Conservation (phyloP, 2,888 invertebrate species). For the Ormyrus thymus region DNA sequence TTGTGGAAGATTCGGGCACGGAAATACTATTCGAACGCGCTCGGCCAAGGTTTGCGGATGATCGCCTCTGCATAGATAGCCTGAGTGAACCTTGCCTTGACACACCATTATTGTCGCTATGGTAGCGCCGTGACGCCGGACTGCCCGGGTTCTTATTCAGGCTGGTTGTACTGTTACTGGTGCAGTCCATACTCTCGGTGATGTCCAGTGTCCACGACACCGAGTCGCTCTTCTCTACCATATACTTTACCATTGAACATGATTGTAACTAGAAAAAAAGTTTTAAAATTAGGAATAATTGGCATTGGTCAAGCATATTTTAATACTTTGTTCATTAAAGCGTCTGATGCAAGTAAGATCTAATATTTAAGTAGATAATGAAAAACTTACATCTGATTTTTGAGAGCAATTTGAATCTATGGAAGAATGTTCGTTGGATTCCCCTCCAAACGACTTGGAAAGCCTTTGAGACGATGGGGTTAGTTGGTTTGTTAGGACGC, state of each 20-base stretch:
- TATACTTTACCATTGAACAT: slow-evolving; percentile 87
- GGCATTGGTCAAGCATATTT: too few relatives aligned
- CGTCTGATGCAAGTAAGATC: too few relatives aligned
- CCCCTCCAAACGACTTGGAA: slow-evolving; percentile 68
- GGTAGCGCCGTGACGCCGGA: slow-evolving; percentile 36
- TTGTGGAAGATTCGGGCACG: slow-evolving; percentile 61
- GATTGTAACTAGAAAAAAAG: slow-evolving; percentile 77
- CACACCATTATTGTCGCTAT: slow-evolving; percentile 44
- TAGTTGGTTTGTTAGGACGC: slow-evolving; percentile 69
- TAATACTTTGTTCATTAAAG: too few relatives aligned
- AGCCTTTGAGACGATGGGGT: slow-evolving; percentile 64
- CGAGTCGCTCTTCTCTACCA: slow-evolving; percentile 90
- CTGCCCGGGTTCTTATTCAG: slow-evolving; percentile 17
- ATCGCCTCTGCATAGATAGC: slow-evolving; percentile 63
- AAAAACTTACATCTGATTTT: slow-evolving; percentile 45
- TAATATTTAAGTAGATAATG: neutral
- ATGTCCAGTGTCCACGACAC: slow-evolving; percentile 92
- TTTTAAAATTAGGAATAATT: neutral
- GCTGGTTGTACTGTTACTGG: slow-evolving; percentile 58
- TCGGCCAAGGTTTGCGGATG: slow-evolving; percentile 59
- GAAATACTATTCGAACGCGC: slow-evolving; percentile 71
- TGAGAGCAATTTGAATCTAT: slow-evolving; percentile 32
- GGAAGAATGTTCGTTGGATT: slow-evolving; percentile 63
- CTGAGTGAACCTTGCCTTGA: slow-evolving; percentile 69
- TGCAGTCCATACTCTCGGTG: slow-evolving; percentile 70